Conservation (phyloP, 1,140 invertebrate genomes). For the Plutomurus gul region DNA sequence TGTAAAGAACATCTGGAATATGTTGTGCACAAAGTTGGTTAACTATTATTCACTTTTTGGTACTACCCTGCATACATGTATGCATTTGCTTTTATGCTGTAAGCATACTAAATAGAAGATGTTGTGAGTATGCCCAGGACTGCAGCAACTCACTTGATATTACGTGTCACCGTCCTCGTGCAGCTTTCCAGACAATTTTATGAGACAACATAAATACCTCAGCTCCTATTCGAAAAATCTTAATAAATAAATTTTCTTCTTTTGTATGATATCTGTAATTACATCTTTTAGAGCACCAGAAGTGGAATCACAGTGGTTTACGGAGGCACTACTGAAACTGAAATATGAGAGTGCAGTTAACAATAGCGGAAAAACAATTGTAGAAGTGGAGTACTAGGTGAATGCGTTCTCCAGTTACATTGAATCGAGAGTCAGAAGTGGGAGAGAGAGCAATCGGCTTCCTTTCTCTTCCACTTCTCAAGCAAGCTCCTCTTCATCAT, state of each 20-base stretch:
- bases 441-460: conserved; percentile 18
- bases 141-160: neutral
- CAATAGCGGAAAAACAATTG: conserved; percentile 12
- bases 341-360: neutral
- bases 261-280: conserved; percentile 7
- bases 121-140: neutral
- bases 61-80: no score
- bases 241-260: neutral
- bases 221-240: neutral
- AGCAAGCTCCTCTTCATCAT: conserved; percentile 38
- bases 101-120: neutral
- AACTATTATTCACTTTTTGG: no score
- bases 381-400: neutral
- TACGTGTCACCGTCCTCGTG: neutral
- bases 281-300: neutral
- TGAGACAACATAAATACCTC: neutral
- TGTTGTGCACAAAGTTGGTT: no score
- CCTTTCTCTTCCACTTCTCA: neutral
- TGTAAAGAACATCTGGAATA: no score
- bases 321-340: neutral
- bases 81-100: no score
- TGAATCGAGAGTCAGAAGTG: neutral
- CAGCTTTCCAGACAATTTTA: neutral
- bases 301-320: neutral
- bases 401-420: neutral